Base-by-base conservation (phyloP, 2,888 invertebrate genomes). In the Epinotia ramella region DNA sequence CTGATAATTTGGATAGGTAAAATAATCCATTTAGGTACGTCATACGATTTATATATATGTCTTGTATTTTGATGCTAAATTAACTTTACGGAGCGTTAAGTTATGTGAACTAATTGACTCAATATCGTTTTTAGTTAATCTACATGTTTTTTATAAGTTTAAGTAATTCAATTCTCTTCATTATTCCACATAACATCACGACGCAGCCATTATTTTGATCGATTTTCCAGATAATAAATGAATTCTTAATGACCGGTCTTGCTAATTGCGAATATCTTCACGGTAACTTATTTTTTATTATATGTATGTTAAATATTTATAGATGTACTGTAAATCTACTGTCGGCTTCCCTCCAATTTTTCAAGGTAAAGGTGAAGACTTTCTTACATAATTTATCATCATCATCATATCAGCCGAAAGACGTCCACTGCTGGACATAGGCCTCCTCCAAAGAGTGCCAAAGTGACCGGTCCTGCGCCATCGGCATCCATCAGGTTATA, bases 141-240 rank as follows among this genome's bases (percentile, higher is more conserved):
- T 46, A 69, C 59, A 57, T 44, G 7, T 44, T 24, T 69, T 59
- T 59, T 57, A n/a, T 46, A 60, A 59, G n/a, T 60, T 28, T 69
- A 69, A 60, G 46, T 46, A 69, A 69, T 69, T 46, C 46, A 59
- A 69, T 20, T 59, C 46, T 16, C 24, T 69, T 69, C 24, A 69
- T 60, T 69, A 69, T 46, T 69, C 24, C 7, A 46, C 28, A 46
- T 60, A 46, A 60, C 59, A 59, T 69, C 69, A 69, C 69, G 69
- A 28, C 12, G 59, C 44, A 59, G 46, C 24, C 44, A 69, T 59
- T 68, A 59, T 44, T 68, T 59, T 69, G 59, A 69, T 69, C 60
- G 59, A 60, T 69, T 69, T 69, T 59, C 69, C 28, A 46, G 46
- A 60, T 69, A 69, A 69, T 69, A 46, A 53, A 69, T 46, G 57